These are phyloP conservation scores for Callocephalon fimbriatum DNA, from an alignment of 2,113 vertebrate genomes.

Conservation along the genomic window DNA sequence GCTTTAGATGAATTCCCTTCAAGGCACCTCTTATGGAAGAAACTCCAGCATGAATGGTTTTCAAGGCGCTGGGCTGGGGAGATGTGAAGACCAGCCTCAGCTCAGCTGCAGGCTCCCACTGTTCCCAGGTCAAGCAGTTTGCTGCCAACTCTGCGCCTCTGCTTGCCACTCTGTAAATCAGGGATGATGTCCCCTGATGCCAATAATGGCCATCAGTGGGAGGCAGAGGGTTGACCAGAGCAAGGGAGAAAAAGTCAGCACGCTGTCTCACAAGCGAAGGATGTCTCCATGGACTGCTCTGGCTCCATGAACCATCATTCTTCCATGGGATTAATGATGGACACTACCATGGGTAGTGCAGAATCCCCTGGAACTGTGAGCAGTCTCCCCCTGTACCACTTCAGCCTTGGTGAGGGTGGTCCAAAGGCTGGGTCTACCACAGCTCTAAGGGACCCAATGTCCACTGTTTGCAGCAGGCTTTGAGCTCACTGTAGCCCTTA, in stretches of 20 bases:
- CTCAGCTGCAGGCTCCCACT: background rate
- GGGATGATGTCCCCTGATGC: background rate
- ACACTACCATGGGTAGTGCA: background rate
- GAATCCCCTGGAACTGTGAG: background rate
- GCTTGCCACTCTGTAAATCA: rapidly evolving
- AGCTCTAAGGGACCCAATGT: background rate
- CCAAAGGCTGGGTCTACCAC: background rate
- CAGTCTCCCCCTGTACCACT: background rate
- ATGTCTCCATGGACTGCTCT: rapidly evolving
- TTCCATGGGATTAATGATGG: background rate
- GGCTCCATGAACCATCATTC: background rate
- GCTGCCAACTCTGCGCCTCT: background rate
- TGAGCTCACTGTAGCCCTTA: background rate
- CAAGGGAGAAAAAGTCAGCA: background rate
- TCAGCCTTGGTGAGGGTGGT: background rate
- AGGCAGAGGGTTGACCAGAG: background rate
- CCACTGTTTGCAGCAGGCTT: background rate
- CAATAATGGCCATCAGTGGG: background rate
- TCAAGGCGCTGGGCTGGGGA: background rate
- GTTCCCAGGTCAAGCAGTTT: background rate
- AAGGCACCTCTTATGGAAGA: background rate
- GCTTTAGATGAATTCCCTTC: background rate
- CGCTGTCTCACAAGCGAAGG: rapidly evolving
- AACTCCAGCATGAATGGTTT: background rate
- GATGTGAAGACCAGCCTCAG: background rate